These are phyloP conservation scores for Vanessa atalanta DNA, from an alignment of 1,140 invertebrate genomes.

Conservation along the genomic window DNA sequence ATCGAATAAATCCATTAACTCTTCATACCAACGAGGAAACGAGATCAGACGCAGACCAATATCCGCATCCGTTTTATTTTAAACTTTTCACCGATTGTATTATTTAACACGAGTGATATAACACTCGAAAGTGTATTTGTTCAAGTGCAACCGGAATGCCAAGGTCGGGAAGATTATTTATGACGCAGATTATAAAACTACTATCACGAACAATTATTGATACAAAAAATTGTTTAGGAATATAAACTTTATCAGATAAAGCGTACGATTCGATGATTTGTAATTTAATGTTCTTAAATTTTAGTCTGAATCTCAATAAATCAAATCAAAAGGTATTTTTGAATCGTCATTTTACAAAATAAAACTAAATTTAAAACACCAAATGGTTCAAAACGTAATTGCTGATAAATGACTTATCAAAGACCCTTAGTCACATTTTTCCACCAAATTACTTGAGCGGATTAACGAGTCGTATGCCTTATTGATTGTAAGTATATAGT, in stretches of 20 bases:
- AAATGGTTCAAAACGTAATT: no score
- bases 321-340: no score
- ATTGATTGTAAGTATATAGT: no score
- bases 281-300: not conserved
- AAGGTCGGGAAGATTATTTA: slow-evolving; percentile 16
- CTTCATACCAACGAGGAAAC: not conserved
- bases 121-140: slow-evolving; percentile 26
- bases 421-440: no score
- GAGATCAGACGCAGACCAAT: not conserved
- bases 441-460: no score
- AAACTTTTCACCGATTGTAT: not conserved
- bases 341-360: no score
- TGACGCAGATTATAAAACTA: slow-evolving; percentile 1
- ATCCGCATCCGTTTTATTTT: not conserved
- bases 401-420: no score
- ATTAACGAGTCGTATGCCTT: no score
- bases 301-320: no score
- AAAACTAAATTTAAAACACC: no score
- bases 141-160: slow-evolving; percentile 19
- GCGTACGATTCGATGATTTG: not conserved
- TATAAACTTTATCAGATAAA: not conserved
- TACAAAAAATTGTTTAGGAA: not conserved
- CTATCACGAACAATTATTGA: not conserved
- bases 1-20: no score
- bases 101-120: slow-evolving; percentile 10